Conservation (phyloP, 2,113 vertebrate species). For the Quiscalus mexicanus region DNA sequence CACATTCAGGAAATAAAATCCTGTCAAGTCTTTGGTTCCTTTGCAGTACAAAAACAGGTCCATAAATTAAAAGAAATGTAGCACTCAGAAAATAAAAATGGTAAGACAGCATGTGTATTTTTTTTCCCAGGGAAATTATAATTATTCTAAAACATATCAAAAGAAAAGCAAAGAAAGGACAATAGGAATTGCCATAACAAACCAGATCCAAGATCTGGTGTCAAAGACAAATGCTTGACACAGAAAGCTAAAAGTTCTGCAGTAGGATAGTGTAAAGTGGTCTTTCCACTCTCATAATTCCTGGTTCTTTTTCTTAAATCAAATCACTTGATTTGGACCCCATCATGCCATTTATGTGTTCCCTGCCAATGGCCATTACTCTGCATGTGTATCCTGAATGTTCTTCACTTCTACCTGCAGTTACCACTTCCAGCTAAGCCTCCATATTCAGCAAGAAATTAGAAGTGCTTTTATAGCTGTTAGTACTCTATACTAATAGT, state of each 20-base stretch:
- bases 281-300: neutral
- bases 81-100: neutral
- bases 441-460: conserved; percentile 8
- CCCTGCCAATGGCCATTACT: neutral
- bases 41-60: neutral
- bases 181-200: neutral
- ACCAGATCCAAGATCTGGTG: neutral
- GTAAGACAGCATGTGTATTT: neutral
- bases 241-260: neutral
- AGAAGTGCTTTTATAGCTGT: conserved; percentile 23
- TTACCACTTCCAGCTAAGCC: neutral
- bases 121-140: neutral
- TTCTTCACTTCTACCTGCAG: neutral
- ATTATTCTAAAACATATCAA: neutral
- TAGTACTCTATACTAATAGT: conserved; percentile 39
- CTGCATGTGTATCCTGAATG: neutral
- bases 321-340: neutral
- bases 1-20: neutral
- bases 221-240: neutral
- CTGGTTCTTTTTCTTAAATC: neutral
- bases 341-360: neutral
- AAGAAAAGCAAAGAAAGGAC: neutral
- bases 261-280: neutral
- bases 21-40: neutral
- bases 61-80: neutral